Evolutionary conservation across 2,113 vertebrate species (phyloP), one percentile per base, ranked within the genome.

Genomic region (Hiodon tergisus): DNA sequence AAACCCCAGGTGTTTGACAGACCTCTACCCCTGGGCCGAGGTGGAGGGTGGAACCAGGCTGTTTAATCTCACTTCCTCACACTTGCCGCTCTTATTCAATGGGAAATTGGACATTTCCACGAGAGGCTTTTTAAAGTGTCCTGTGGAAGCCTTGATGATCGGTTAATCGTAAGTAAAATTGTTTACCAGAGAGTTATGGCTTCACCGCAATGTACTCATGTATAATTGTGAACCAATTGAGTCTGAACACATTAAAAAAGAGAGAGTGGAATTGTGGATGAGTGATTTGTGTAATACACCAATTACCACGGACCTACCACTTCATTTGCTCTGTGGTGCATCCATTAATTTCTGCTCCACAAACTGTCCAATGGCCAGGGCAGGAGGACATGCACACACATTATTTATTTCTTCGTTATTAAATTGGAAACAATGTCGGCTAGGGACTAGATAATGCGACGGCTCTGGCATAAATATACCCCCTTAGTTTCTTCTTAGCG

Each of bases 381-480:
- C 60, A 52, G 54, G 31, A 48, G 50, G 48, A 65, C 73, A 74
- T 14, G 63, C 46, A 76, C 16, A 58, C 69, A 76, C 46, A 73
- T 85, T 87, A 88, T 88, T 86, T 87, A 86, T 86, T 85, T 83
- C 76, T 81, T 86, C 84, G 81, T 87, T 87, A 88, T 85, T 87
- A 84, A 83, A 83, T 78, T 79, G 57, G 74, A 74, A 67, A 70
- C 47, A 57, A n/a, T 66, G 75, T 61, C 13, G 48, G 54, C 16
- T 48, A 17, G 65, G 76, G 73, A 73, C 50, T 76, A 80, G 80
- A 76, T 86, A 79, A 85, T 86, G 76, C 82, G 86, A 90, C 87
- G 87, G 87, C 81, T 88, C 83, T 86, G 85, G 82, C 83, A 87
- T 71, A 86, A 89, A 87, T 85, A 86, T 78, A 78, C 74, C 80